Conservation (phyloP, 2,888 invertebrate genomes). For the Congeria kusceri region DNA sequence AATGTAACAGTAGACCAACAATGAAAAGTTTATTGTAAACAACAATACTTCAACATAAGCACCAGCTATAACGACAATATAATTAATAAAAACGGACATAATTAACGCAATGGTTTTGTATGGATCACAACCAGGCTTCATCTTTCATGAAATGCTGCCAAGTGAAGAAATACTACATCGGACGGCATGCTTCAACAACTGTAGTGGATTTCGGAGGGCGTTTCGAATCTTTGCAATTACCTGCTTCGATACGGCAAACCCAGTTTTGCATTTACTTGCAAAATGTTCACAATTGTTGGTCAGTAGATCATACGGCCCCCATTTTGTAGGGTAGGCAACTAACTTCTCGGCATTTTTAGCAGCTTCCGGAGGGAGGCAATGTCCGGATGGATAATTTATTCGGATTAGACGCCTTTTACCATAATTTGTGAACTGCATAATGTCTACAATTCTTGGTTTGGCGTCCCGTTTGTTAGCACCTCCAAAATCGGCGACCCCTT, state of each 20-base stretch:
- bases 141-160: no score
- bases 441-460: conserved; percentile 14
- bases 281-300: conserved; percentile 54
- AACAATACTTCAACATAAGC: no score
- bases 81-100: no score
- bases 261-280: conserved; percentile 44
- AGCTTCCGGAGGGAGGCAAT: conserved; percentile 23
- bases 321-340: background rate
- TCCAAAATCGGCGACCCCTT: conserved; percentile 49
- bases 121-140: no score
- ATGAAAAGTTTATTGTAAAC: no score
- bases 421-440: conserved; percentile 20
- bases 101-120: no score
- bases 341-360: conserved; percentile 25
- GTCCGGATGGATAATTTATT: conserved; percentile 18
- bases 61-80: no score
- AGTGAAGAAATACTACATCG: no score
- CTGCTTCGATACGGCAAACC: conserved; percentile 24
- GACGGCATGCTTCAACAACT: no score
- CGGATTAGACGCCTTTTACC: conserved; percentile 32
- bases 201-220: no score
- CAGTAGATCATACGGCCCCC: conserved; percentile 22
- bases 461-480: conserved; percentile 13
- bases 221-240: background rate
- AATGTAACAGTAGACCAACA: no score